Percentiles rank a stretch among this genome's conserved stretches.
phyloP scores from a whole-genome alignment of 1,140 invertebrate genomes.

The Ceratina japonica region DNA sequence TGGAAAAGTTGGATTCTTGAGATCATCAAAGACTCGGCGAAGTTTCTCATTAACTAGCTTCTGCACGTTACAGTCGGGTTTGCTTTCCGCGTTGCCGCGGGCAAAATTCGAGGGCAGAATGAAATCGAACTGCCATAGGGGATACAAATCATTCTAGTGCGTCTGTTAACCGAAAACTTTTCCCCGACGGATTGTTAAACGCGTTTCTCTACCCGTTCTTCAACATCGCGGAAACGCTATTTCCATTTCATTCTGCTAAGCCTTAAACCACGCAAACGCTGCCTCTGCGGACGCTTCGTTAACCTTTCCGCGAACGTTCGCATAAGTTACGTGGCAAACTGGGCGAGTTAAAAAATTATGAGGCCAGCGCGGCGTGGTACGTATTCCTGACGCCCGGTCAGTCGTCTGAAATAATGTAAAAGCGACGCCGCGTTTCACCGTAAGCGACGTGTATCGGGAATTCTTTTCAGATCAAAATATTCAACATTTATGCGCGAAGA shows the following conservation, averaged over 20 bases:
- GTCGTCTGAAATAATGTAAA: background rate
- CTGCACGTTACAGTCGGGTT: background rate
- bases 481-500: background rate
- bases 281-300: background rate
- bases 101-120: background rate
- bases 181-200: background rate
- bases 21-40: constrained; percentile 31
- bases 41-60: constrained; percentile 47
- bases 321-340: background rate
- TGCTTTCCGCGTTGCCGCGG: too few relatives aligned
- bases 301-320: background rate
- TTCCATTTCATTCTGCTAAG: background rate
- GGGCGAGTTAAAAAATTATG: background rate
- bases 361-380: background rate
- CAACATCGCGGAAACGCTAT: background rate
- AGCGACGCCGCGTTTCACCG: background rate
- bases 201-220: background rate
- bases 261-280: background rate
- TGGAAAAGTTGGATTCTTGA: constrained; percentile 42
- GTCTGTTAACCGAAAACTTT: background rate
- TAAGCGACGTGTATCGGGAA: background rate
- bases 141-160: background rate
- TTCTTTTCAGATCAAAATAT: background rate
- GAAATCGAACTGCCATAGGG: background rate
- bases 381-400: background rate